Evolutionary conservation across 2,888 invertebrate species (phyloP).

Genomic region (Caenorhabditis angaria): DNA sequence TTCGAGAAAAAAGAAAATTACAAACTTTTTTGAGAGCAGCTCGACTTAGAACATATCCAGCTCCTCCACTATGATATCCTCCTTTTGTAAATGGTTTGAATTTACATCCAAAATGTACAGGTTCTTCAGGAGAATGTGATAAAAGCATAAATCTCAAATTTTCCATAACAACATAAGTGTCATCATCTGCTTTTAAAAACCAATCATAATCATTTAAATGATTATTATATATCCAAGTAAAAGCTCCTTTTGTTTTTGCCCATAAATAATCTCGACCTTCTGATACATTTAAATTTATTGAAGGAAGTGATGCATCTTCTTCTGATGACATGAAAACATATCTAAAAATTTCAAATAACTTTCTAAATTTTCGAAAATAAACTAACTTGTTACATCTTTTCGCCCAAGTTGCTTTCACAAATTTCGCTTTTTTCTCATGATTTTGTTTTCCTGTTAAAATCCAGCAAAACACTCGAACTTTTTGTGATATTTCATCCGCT

Average conservation of each 20-base stretch:
- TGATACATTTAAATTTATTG: constrained; percentile 83
- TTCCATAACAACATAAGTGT: constrained; percentile 94
- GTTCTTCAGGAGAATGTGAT: constrained; percentile 66
- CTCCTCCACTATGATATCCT: constrained; percentile 76
- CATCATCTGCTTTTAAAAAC: constrained; percentile 97
- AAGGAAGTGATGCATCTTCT: constrained; percentile 80
- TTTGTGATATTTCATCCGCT: constrained; percentile 75
- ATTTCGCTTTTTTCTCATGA: constrained; percentile 86
- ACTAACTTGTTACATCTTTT: constrained; percentile 77
- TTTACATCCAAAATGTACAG: constrained; percentile 76
- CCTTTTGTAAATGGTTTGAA: constrained; percentile 86
- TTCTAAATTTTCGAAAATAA: neutral
- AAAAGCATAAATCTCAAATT: constrained; percentile 79
- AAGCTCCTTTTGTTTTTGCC: constrained; percentile 94
- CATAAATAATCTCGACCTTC: constrained; percentile 88
- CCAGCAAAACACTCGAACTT: constrained; percentile 92
- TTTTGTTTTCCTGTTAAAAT: constrained; percentile 92
- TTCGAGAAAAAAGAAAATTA: no score
- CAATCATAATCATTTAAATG: constrained; percentile 75
- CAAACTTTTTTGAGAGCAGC: constrained; percentile 78
- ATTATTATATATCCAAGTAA: constrained; percentile 73
- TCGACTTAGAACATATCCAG: constrained; percentile 89
- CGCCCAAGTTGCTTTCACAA: constrained; percentile 82
- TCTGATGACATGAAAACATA: constrained; percentile 75
- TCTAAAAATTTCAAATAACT: constrained; percentile 17